Conservation (phyloP, 2,797 vertebrate species). For the Alfaro cultratus region DNA sequence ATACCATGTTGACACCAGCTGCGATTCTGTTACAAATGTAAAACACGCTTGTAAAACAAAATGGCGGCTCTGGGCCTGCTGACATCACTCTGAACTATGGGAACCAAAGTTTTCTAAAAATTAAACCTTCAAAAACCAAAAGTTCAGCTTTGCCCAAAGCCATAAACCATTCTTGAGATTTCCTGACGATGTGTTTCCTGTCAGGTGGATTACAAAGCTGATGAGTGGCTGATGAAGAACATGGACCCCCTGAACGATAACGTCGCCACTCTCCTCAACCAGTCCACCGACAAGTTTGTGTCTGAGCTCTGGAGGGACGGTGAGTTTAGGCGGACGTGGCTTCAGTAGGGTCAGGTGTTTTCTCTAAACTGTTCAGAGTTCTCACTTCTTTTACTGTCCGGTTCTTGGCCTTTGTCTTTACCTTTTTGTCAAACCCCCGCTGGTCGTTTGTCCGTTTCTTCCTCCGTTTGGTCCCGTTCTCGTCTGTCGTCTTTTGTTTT, state of each 20-base stretch:
- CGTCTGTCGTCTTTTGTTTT: constrained; percentile 51
- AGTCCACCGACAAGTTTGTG: constrained; percentile 95
- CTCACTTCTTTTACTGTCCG: constrained; percentile 37
- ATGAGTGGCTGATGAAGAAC: constrained; percentile 99
- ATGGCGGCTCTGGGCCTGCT: too few species aligned
- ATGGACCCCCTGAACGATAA: constrained; percentile 99
- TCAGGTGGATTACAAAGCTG: constrained; percentile 98
- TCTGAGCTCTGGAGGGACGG: constrained; percentile 97
- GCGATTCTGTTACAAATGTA: too few species aligned
- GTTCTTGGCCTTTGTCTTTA: constrained; percentile 67
- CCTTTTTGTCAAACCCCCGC: constrained; percentile 47
- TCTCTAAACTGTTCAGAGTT: not conserved
- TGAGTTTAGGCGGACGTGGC: constrained; percentile 70
- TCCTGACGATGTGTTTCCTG: not conserved
- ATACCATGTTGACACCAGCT: too few species aligned
- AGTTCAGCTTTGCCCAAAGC: too few species aligned
- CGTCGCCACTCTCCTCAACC: constrained; percentile 92
- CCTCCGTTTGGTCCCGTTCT: constrained; percentile 53
- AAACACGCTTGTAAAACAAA: too few species aligned
- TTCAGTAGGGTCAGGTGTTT: constrained; percentile 12
- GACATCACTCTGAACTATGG: too few species aligned
- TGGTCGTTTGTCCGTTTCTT: constrained; percentile 39
- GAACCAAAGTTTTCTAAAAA: too few species aligned
- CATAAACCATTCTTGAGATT: too few species aligned
- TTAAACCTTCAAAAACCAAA: too few species aligned